Evolutionary conservation across 1,140 invertebrate genomes (phyloP), one percentile per base, ranked within the genome.

Genomic region (Dufourea novaeangliae): DNA sequence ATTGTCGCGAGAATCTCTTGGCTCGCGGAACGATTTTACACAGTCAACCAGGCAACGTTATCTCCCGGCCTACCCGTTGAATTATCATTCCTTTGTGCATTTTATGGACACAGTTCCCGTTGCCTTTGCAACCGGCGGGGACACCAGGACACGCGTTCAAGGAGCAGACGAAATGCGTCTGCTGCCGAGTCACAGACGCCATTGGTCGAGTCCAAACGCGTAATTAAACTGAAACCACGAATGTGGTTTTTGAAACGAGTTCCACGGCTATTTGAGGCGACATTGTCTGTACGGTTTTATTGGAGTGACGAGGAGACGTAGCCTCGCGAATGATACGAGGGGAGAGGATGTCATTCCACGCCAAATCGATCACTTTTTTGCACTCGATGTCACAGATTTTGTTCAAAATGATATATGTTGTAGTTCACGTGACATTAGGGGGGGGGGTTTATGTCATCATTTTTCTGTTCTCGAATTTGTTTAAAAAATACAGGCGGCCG

Each of bases 171-270:
- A 14, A 56, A 17, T 20, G 20, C n/a, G 12, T 14, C 17, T n/a
- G 7, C 37, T 14, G 44, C 5, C 0, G 27, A 39, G n/a, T 62
- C 62, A n/a, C n/a, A 34, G 27, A 44, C 32, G 8, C 25, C 14
- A 39, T 57, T 44, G 44, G 25, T 27, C 46, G n/a, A 20, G 39
- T 27, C 25, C 34, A 22, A 50, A 20, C 34, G 50, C 32, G 22
- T 50, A 44, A 74, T 74, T 72, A 72, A 63, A 50, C n/a, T 41
- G 71, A 73, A 73, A 73, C 61, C n/a, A 14, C 44, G 2, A n/a
- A 20, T 5, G 70, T 8, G 22, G 34, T 22, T 39, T 39, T 64
- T n/a, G 14, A 46, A 39, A 27, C 70, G 17, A 0, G 17, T 17
- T 17, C 5, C 17, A 1, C 29, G 22, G 4, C 20, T 17, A 39